A percentile compares a stretch with the other conserved stretches of the same genome.
phyloP scores from a whole-genome alignment of 2,797 vertebrate species.

The Siniperca scherzeri region DNA sequence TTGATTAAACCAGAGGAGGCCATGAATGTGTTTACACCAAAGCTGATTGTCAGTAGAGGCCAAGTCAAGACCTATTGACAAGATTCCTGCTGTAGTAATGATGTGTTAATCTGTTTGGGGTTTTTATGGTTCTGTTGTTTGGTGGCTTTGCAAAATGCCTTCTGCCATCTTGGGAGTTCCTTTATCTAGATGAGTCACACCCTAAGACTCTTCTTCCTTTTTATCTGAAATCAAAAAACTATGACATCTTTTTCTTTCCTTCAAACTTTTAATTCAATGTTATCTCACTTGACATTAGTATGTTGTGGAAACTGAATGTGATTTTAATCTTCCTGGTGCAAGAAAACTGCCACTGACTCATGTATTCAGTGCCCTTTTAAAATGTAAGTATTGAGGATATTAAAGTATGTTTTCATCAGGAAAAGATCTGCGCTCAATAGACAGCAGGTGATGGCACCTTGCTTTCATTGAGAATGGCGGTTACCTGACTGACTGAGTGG shows the following conservation, averaged over 20 bases:
- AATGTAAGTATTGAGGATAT: background rate
- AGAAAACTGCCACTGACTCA: background rate
- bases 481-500: background rate
- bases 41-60: conserved; percentile 13
- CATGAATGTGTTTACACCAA: background rate
- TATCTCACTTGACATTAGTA: background rate
- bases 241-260: background rate
- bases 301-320: background rate
- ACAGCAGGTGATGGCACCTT: background rate
- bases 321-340: background rate
- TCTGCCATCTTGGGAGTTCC: conserved; percentile 27
- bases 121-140: background rate
- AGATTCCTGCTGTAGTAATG: background rate
- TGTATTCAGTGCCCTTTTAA: background rate
- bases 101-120: background rate
- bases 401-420: background rate
- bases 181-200: conserved; percentile 25
- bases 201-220: conserved; percentile 13
- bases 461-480: background rate
- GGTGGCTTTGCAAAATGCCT: conserved; percentile 5
- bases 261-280: background rate
- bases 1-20: background rate
- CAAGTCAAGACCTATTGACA: background rate
- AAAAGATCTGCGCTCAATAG: background rate
- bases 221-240: conserved; percentile 3